phyloP scores from a whole-genome alignment of 2,888 invertebrate species.

The Agrilus cyanescens region DNA sequence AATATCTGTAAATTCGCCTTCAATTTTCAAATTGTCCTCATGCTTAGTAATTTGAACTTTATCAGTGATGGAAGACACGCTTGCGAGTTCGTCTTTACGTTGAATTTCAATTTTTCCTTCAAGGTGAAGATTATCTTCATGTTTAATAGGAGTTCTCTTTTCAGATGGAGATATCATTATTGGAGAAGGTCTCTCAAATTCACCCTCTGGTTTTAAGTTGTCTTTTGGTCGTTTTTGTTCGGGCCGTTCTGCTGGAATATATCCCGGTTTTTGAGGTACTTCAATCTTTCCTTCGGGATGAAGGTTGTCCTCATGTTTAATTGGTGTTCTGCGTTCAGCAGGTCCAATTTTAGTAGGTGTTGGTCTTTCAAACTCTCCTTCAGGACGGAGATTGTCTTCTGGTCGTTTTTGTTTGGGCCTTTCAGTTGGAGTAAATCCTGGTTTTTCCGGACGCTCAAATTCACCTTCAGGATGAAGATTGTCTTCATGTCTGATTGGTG shows the following conservation, averaged over 20 bases:
- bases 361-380: conserved; percentile 45
- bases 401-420: conserved; percentile 41
- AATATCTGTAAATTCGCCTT: conserved; percentile 43
- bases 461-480: conserved; percentile 40
- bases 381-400: conserved; percentile 48
- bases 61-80: conserved; percentile 38
- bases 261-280: conserved; percentile 32
- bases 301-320: conserved; percentile 39
- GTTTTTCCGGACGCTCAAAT: conserved; percentile 33
- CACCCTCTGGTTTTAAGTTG: conserved; percentile 41
- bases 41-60: conserved; percentile 43
- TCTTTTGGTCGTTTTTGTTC: conserved; percentile 38
- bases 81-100: conserved; percentile 32
- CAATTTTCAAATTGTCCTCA: conserved; percentile 43
- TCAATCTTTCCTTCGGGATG: conserved; percentile 47
- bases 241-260: conserved; percentile 41
- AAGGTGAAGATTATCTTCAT: conserved; percentile 37
- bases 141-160: conserved; percentile 43
- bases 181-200: conserved; percentile 37
- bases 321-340: conserved; percentile 34
- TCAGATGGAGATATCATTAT: conserved; percentile 41
- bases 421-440: conserved; percentile 36
- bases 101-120: conserved; percentile 44
- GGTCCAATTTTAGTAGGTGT: conserved; percentile 33
- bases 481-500: conserved; percentile 36